Evolutionary conservation across 1,140 invertebrate species (phyloP), one percentile per base, ranked within the genome.

Genomic region (Dendroctonus valens): DNA sequence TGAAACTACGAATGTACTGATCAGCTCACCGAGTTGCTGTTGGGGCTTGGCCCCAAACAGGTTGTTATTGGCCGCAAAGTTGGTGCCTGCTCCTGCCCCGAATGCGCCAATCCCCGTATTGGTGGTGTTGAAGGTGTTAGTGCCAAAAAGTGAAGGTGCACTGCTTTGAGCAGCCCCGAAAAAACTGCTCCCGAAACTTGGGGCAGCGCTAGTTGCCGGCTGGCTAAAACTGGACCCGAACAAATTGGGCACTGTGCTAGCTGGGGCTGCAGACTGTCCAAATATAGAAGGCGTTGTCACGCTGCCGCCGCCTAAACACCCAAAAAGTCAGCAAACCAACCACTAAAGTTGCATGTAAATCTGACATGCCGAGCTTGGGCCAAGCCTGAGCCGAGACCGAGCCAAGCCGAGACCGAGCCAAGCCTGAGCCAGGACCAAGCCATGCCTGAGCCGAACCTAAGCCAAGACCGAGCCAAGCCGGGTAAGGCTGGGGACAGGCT

Each of bases 61-160:
- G 5, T 72, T 68, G 41, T 75, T 75, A 78, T 73, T 55, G 50
- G 73, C 74, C 38, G 76, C 68, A 58, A 80, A 79, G 12, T 58
- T 38, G 71, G 71, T 59, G 59, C 12, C 77, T 15, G 78, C 73
- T 42, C 74, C 71, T 53, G 82, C 73, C 7, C 84, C 84, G 77
- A 86, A 86, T 26, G 78, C 76, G 15, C 85, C 83, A 78, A 87
- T 87, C 8, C 81, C 81, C 8, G 80, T 78, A 11, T 81, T 76
- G 51, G 80, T 80, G 6, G 74, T 70, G 26, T 80, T 81, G 73
- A 86, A 86, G 7, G 79, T 79, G 40, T 52, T 50, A 7, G 40
- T 26, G 55, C 83, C 79, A 67, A 86, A 86, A 59, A 67, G 59
- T 5, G 61, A 69, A 7, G 67, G 60, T 3, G 73, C 63, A 15